A percentile compares a stretch with the other conserved stretches of the same genome.
Evolutionary conservation across 2,888 invertebrate species (phyloP).

Genomic region (Vanessa cardui): DNA sequence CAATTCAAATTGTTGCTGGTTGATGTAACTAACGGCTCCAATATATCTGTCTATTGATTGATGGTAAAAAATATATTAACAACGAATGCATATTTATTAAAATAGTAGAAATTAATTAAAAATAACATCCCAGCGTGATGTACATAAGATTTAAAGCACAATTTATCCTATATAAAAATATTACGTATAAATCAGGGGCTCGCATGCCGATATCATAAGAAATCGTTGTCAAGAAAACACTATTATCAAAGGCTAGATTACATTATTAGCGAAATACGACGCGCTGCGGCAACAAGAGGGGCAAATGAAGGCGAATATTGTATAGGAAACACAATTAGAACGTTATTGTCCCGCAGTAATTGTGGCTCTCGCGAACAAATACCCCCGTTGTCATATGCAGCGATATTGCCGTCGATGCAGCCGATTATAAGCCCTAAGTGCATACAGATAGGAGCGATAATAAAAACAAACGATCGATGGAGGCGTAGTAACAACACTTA

Average conservation of each 20-base stretch:
- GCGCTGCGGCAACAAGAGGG: not conserved
- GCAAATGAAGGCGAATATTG: conserved; percentile 17
- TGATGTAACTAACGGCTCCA: too few species aligned
- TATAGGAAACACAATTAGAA: conserved; percentile 27
- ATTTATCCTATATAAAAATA: not conserved
- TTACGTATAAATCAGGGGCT: too few species aligned
- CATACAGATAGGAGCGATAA: not conserved
- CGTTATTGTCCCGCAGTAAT: conserved; percentile 14
- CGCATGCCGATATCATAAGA: not conserved
- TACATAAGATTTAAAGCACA: not conserved
- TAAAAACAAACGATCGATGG: not conserved
- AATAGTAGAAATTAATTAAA: too few species aligned
- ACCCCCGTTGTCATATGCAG: conserved; percentile 13
- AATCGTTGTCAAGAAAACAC: not conserved
- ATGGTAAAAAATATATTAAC: too few species aligned
- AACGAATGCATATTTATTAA: too few species aligned
- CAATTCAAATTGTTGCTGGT: too few species aligned
- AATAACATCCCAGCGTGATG: not conserved
- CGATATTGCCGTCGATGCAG: not conserved
- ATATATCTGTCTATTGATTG: too few species aligned
- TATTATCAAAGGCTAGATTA: conserved; percentile 5
- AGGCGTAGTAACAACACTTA: conserved; percentile 20
- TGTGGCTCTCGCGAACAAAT: conserved; percentile 11
- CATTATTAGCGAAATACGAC: conserved; percentile 15
- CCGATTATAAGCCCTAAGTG: not conserved